Percentiles rank a stretch among this genome's conserved stretches.
These are phyloP conservation scores for Hermaeophaga mercurialis DNA, from an alignment of 2,888 invertebrate genomes.

Conservation along the genomic window DNA sequence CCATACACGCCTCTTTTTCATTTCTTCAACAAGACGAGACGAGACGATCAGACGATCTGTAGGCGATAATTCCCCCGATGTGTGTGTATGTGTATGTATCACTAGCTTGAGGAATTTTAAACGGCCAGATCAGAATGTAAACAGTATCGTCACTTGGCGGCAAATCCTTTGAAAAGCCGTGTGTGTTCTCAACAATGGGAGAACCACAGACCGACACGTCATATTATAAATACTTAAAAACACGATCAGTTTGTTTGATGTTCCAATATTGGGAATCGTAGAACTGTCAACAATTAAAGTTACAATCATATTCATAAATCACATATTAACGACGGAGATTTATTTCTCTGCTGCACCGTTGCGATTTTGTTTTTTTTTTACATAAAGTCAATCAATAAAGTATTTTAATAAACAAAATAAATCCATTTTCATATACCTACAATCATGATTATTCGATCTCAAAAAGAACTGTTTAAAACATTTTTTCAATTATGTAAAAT, in stretches of 20 bases:
- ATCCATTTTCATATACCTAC: no score
- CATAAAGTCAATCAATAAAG: no score
- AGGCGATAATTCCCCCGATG: slow-evolving; percentile 17
- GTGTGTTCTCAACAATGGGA: slow-evolving; percentile 29
- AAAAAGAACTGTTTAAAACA: no score
- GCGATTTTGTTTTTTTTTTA: no score
- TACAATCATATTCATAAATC: no score
- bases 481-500: no score
- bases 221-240: slow-evolving; percentile 13
- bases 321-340: no score
- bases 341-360: no score
- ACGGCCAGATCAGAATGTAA: slow-evolving; percentile 31
- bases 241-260: slow-evolving; percentile 27
- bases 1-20: background rate
- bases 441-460: no score
- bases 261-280: slow-evolving; percentile 31
- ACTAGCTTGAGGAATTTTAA: slow-evolving; percentile 28
- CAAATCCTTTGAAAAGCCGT: slow-evolving; percentile 19
- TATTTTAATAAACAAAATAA: no score
- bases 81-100: slow-evolving; percentile 14
- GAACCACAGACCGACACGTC: slow-evolving; percentile 12
- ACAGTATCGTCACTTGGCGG: slow-evolving; percentile 19
- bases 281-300: slow-evolving; percentile 11
- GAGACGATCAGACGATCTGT: slow-evolving; percentile 12
- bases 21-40: slow-evolving; percentile 13